Percentiles rank a stretch among this genome's conserved stretches.
Evolutionary conservation across 2,113 vertebrate species (phyloP).

Genomic region (Hymenochirus boettgeri): DNA sequence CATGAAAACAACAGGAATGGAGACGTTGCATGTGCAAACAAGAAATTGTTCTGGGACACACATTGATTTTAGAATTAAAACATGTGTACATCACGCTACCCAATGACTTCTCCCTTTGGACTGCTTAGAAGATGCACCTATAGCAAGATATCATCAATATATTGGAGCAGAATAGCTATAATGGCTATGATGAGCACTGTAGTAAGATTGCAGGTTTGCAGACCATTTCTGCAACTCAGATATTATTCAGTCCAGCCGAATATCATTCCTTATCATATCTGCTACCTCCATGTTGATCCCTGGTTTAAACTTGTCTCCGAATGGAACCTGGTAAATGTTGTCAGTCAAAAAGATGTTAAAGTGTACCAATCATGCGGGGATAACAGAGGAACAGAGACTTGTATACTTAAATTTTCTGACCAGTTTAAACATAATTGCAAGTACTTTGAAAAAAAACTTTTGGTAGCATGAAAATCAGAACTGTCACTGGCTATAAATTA

Average conservation of each 20-base stretch:
- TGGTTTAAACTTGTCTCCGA: slow-evolving; percentile 50
- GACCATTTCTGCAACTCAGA: rapidly evolving
- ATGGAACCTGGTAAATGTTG: slow-evolving; percentile 35
- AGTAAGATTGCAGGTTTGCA: slow-evolving; percentile 42
- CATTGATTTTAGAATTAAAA: not conserved
- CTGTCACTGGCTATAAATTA: not conserved
- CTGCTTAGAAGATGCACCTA: slow-evolving; percentile 38
- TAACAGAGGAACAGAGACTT: slow-evolving; percentile 23
- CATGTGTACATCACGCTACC: not conserved
- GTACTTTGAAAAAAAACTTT: slow-evolving; percentile 45
- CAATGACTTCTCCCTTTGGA: slow-evolving; percentile 60
- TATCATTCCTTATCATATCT: slow-evolving; percentile 55
- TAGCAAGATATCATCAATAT: slow-evolving; percentile 44
- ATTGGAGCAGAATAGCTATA: slow-evolving; percentile 41
- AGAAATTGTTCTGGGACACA: not conserved
- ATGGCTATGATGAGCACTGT: slow-evolving; percentile 51
- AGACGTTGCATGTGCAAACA: not conserved
- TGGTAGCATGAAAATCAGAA: slow-evolving; percentile 35
- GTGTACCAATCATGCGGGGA: slow-evolving; percentile 44
- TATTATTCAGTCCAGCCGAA: slow-evolving; percentile 48
- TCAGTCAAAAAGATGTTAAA: slow-evolving; percentile 10
- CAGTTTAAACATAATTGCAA: slow-evolving; percentile 15
- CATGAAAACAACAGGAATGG: not conserved
- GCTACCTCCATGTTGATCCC: slow-evolving; percentile 18
- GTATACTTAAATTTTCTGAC: slow-evolving; percentile 44